Evolutionary conservation across 2,888 invertebrate species (phyloP), one percentile per base, ranked within the genome.

Genomic region (Patella caerulea): DNA sequence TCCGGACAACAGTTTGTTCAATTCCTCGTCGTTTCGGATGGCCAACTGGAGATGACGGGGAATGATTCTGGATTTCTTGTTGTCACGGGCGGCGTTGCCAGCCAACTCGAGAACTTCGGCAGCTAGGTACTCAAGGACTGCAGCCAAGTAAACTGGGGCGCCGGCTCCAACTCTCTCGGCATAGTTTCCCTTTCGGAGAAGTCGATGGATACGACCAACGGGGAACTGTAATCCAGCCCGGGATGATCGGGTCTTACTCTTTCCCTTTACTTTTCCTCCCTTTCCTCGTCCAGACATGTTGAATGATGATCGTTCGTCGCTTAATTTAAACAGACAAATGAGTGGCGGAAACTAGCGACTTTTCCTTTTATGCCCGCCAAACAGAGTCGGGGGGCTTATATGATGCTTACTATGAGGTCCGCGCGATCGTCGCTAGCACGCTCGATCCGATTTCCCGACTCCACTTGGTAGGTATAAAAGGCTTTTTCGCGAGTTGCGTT

Each of bases 21-120:
- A 92, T 88, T 96, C 96, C 86, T 95, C 95, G 89, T 96, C 96
- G 90, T 95, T 95, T 19, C 95, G 93, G 76, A 96, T 94, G 34
- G 96, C 95, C 83, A 96, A 88, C 89, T 96, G 94, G 52, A 96
- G 92, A 90, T 96, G 96, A 74, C 96, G 93, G 0, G 96, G 95
- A 78, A 95, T 94, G 87, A 96, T 95, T 91, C 94, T 92, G 0
- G 93, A 92, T 76, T 95, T 94, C 52, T 94, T 94, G 88, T 94
- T 94, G 87, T 92, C 92, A 54, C 92, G 86, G 69, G 92, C 92
- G 34, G 92, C 91, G 83, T 92, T 92, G 69, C 91, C 91, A 52
- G 91, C 91, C 87, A 91, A 85, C 83, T 91, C 91, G 12, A 91
- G 83, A 52, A 92, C 91, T 92, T 95, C 95, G n/a, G 95, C 95